Percentiles rank a stretch among this genome's conserved stretches.
Evolutionary conservation across 2,113 vertebrate species (phyloP).

Genomic region (Proterorhinus semilunaris): DNA sequence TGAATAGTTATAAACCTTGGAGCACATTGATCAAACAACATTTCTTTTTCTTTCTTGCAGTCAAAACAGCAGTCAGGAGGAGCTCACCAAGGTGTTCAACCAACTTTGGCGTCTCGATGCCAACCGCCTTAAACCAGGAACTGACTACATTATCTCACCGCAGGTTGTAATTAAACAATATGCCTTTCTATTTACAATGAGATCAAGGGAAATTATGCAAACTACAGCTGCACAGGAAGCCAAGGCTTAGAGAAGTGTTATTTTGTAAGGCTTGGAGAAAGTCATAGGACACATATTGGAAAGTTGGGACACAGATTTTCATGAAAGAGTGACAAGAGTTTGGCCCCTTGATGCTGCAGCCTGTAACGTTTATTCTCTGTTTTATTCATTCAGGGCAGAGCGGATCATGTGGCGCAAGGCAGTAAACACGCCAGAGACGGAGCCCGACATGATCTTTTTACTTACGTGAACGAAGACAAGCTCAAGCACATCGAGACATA

Average conservation of each 20-base stretch:
- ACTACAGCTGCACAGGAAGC: neutral
- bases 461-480: slow-evolving; percentile 72
- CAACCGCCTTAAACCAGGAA: slow-evolving; percentile 79
- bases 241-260: too few relatives aligned
- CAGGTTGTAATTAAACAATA: slow-evolving; percentile 68
- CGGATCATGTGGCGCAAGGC: slow-evolving; percentile 71
- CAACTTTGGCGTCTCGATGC: slow-evolving; percentile 80
- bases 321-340: neutral
- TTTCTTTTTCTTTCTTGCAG: slow-evolving; percentile 47
- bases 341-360: neutral
- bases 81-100: slow-evolving; percentile 81
- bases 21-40: neutral
- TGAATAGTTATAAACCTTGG: neutral
- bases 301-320: too few relatives aligned
- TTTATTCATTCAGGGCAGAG: slow-evolving; percentile 70
- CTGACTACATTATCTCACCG: slow-evolving; percentile 79
- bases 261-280: too few relatives aligned
- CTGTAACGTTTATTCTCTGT: neutral
- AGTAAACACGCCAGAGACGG: slow-evolving; percentile 73
- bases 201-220: slow-evolving; percentile 7
- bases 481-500: slow-evolving; percentile 78
- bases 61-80: slow-evolving; percentile 58
- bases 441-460: slow-evolving; percentile 74
- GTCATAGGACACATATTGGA: too few relatives aligned
- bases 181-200: neutral